These are phyloP conservation scores for Dicaeum eximium DNA, from an alignment of 2,113 vertebrate genomes.

Conservation along the genomic window DNA sequence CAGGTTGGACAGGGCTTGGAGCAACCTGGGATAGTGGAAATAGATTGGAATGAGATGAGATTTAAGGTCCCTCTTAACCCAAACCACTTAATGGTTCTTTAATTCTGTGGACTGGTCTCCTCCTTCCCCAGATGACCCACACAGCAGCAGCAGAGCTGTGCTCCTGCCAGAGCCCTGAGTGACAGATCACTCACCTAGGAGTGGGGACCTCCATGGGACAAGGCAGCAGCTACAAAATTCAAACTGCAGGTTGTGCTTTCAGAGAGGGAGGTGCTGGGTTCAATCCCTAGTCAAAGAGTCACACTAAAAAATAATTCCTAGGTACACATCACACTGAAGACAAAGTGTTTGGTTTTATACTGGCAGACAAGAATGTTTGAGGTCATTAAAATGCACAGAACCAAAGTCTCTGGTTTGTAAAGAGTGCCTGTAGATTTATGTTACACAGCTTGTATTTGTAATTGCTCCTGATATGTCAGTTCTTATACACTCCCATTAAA, in stretches of 20 bases:
- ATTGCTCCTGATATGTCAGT: not conserved
- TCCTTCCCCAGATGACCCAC: not conserved
- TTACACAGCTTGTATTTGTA: not conserved
- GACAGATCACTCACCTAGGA: not conserved
- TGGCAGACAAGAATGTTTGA: not conserved
- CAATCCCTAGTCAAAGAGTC: not conserved
- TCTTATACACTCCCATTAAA: not conserved
- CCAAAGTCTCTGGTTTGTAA: not conserved
- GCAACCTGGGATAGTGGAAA: not conserved
- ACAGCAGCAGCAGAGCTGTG: not conserved
- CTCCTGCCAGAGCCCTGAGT: accelerated
- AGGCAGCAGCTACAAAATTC: not conserved
- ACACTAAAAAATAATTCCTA: not conserved
- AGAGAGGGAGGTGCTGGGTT: not conserved
- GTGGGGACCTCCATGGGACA: not conserved
- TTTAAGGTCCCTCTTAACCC: not conserved
- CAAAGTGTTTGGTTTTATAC: not conserved
- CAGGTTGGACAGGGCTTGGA: not conserved
- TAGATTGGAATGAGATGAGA: not conserved
- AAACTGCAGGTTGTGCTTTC: not conserved
- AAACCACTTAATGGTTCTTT: not conserved
- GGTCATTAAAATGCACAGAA: not conserved
- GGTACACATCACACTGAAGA: not conserved
- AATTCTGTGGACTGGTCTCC: not conserved
- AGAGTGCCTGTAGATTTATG: not conserved